phyloP scores from a whole-genome alignment of 2,888 invertebrate genomes.

The Callinectes sapidus region DNA sequence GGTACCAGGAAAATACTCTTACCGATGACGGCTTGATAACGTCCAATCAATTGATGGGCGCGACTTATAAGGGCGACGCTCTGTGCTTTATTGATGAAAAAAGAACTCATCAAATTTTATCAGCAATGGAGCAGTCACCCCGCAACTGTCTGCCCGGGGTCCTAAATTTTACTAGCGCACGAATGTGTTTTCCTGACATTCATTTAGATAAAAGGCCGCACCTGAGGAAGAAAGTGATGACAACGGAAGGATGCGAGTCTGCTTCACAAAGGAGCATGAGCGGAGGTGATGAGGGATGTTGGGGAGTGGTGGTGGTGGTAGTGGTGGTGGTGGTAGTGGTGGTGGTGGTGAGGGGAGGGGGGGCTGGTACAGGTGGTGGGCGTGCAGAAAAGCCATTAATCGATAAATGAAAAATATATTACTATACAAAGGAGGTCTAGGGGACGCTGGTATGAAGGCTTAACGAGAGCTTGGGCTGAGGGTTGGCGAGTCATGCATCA shows the following conservation, averaged over 20 bases:
- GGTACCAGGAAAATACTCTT: conserved; percentile 7
- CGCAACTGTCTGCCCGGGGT: background rate
- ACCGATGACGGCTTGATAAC: conserved; percentile 24
- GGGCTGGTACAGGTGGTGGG: background rate
- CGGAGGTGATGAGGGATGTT: background rate
- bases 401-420: conserved; percentile 30
- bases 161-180: background rate
- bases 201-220: background rate
- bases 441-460: background rate
- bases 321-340: background rate
- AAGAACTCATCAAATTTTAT: background rate
- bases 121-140: background rate
- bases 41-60: background rate
- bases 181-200: background rate
- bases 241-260: background rate
- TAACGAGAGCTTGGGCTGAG: background rate
- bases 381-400: conserved; percentile 7
- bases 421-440: conserved; percentile 11
- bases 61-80: background rate
- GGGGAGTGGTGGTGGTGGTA: background rate
- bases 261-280: background rate
- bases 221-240: conserved; percentile 11
- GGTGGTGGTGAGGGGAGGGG: background rate
- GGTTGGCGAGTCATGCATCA: background rate
- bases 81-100: background rate